Percentiles rank a stretch among this genome's conserved stretches.
Evolutionary conservation across 2,888 invertebrate genomes (phyloP).

Genomic region (Euzetes globulus): DNA sequence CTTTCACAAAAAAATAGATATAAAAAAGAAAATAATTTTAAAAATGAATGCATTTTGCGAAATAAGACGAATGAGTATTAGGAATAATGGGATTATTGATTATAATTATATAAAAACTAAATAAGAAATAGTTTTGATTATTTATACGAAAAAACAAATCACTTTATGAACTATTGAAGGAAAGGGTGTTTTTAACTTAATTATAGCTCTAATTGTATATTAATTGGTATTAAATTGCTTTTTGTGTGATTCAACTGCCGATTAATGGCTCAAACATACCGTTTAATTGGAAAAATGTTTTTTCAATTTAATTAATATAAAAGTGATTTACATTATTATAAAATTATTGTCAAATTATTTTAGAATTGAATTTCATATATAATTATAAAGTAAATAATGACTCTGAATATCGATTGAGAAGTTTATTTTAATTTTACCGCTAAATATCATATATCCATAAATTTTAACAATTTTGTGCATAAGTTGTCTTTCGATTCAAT

Average conservation of each 20-base stretch:
- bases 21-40: neutral
- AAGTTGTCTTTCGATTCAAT: too few species aligned
- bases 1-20: conserved; percentile 17
- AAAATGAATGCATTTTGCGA: neutral
- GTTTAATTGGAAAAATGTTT: neutral
- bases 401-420: neutral
- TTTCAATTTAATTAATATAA: conserved; percentile 15
- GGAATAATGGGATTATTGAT: conserved; percentile 28
- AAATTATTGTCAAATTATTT: conserved; percentile 15
- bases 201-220: conserved; percentile 12
- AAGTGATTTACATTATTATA: conserved; percentile 23
- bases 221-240: conserved; percentile 30
- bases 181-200: conserved; percentile 27
- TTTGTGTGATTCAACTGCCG: conserved; percentile 27
- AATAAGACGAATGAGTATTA: conserved; percentile 22
- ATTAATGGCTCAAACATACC: conserved; percentile 22
- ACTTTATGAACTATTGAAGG: conserved; percentile 23
- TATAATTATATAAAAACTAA: conserved; percentile 17
- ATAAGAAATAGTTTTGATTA: conserved; percentile 25
- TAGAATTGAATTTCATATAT: conserved; percentile 6
- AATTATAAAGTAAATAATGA: neutral
- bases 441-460: too few species aligned
- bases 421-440: too few species aligned
- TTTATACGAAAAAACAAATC: conserved; percentile 7
- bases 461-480: too few species aligned